phyloP scores from a whole-genome alignment of 1,140 invertebrate genomes.

The Pteromalus puparum region DNA sequence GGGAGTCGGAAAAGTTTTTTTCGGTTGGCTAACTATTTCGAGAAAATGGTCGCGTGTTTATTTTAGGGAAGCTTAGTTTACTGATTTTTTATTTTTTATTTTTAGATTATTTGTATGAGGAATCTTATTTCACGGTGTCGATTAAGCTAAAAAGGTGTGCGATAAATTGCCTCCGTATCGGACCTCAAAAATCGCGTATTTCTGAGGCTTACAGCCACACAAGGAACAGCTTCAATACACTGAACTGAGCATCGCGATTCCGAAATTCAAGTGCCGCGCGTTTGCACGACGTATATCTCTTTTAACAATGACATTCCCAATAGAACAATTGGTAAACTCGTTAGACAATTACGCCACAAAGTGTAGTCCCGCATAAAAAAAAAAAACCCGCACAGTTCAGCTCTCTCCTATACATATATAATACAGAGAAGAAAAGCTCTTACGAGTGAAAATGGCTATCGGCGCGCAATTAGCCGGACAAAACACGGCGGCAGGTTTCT shows the following conservation, averaged over 20 bases:
- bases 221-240: no score
- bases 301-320: no score
- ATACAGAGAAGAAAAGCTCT: neutral
- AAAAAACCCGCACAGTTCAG: neutral
- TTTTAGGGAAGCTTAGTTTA: no score
- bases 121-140: no score
- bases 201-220: no score
- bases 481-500: conserved; percentile 32
- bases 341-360: neutral
- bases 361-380: neutral
- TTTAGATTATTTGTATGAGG: no score
- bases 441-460: neutral
- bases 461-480: conserved; percentile 34
- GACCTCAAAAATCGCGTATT: no score
- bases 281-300: neutral
- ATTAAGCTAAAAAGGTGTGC: no score
- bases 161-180: no score
- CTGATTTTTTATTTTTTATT: no score
- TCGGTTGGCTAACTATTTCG: neutral
- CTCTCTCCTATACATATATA: no score
- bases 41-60: no score
- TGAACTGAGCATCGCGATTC: neutral
- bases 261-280: neutral
- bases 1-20: neutral
- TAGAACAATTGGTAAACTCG: neutral